Evolutionary conservation across 2,797 vertebrate species (phyloP).

Genomic region (Melanotaenia parkinsoni): DNA sequence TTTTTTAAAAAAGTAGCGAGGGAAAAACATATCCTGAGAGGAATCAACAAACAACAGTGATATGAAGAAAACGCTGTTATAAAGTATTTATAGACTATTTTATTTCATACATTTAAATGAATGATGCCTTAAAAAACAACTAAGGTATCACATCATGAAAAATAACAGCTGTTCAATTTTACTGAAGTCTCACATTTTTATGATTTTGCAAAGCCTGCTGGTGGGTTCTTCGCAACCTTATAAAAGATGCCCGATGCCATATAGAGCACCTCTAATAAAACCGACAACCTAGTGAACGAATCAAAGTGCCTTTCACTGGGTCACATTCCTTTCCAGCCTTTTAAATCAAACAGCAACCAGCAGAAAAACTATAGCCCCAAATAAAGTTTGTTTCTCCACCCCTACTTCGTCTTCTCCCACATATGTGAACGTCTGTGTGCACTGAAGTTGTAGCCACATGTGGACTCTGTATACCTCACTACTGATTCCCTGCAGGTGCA

Average conservation of each 20-base stretch:
- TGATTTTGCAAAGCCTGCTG: slow-evolving; percentile 65
- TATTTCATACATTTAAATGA: slow-evolving; percentile 3
- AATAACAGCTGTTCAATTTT: slow-evolving; percentile 49
- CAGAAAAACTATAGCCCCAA: slow-evolving; percentile 79
- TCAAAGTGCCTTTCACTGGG: slow-evolving; percentile 80
- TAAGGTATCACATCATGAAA: slow-evolving; percentile 15
- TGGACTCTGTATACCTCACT: slow-evolving; percentile 3
- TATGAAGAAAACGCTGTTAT: background rate
- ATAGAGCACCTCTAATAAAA: slow-evolving; percentile 72
- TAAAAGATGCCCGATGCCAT: slow-evolving; percentile 73
- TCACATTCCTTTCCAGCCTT: slow-evolving; percentile 79
- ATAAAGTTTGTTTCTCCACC: slow-evolving; percentile 77
- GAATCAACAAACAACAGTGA: background rate
- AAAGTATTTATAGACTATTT: background rate
- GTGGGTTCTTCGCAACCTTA: slow-evolving; percentile 72
- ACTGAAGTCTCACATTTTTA: slow-evolving; percentile 73
- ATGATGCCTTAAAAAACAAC: slow-evolving; percentile 20
- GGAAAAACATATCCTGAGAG: background rate
- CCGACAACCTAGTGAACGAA: slow-evolving; percentile 68
- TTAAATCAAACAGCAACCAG: slow-evolving; percentile 80
- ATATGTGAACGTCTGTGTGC: slow-evolving; percentile 11
- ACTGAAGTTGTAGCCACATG: slow-evolving; percentile 17
- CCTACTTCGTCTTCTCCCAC: slow-evolving; percentile 28
- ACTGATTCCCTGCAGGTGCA: slow-evolving; percentile 43
- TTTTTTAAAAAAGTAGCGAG: background rate